Evolutionary conservation across 2,888 invertebrate genomes (phyloP), one percentile per base, ranked within the genome.

Genomic region (Toxonevra muliebris): DNA sequence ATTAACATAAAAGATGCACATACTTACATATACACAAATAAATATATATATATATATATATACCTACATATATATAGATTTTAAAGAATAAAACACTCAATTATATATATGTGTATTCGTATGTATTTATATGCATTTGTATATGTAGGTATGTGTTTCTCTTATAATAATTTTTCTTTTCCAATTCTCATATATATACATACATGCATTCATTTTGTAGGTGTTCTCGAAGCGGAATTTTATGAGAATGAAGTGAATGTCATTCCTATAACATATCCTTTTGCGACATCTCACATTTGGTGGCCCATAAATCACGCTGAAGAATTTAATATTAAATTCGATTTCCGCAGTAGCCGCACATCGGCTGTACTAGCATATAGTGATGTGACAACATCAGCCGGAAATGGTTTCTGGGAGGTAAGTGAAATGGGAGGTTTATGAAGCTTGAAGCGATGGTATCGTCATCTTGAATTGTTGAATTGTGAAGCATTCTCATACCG

Each of bases 191-290:
- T 30, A 4, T 7, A 30, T 7, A 30, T 30, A 30, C 30, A 4
- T 7, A 30, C 30, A 30, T 30, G 7, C 30, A 30, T 30, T 50
- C 68, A 4, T 66, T 42, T 67, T 74, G 72, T 81, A 82, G 89
- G 93, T 50, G 90, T 93, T 9, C 85, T 95, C 71, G 91, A 92
- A 77, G 93, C 94, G 3, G 93, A 95, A 81, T 94, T 93, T 79
- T 90, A 91, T 78, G 94, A 94, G 80, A 90, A 90, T 62, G 92
- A 94, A 84, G 93, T 95, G 20, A 91, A 93, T 82, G 92, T 93
- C 65, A 93, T 96, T 81, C 95, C 96, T 48, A 92, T 96, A 77
- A 96, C 96, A 48, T 95, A 94, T 86, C 95, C 95, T 62, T 95
- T 95, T 84, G 92, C 94, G 69, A 93, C 94, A 61, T 94, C 95